Percentiles rank a stretch among this genome's conserved stretches.
These are phyloP conservation scores for Crenuchus spilurus DNA, from an alignment of 2,797 vertebrate genomes.

Conservation along the genomic window DNA sequence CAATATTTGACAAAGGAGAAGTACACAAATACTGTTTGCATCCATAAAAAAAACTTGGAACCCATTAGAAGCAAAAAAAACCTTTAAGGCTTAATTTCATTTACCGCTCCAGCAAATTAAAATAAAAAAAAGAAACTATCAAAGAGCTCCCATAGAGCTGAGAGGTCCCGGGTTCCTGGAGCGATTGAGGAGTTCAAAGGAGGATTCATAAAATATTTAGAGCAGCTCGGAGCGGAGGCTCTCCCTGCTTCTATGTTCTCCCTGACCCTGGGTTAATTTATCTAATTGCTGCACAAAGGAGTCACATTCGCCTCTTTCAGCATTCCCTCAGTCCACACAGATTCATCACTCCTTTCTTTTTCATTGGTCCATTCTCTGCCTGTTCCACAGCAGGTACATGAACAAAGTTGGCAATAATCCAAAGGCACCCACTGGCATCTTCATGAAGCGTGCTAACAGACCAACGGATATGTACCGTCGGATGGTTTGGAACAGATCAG, in stretches of 20 bases:
- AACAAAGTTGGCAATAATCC: neutral
- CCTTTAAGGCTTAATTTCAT: constrained; percentile 21
- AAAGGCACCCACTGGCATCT: constrained; percentile 26
- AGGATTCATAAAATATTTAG: constrained; percentile 76
- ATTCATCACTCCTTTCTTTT: constrained; percentile 29
- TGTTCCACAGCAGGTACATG: neutral
- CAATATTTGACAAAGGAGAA: neutral
- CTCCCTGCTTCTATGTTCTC: constrained; percentile 47
- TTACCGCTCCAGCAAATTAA: constrained; percentile 15
- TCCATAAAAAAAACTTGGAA: neutral
- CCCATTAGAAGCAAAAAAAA: neutral
- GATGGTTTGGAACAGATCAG: neutral
- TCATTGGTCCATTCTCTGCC: constrained; percentile 3
- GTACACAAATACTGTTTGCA: neutral
- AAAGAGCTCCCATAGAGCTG: constrained; percentile 31
- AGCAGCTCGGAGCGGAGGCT: constrained; percentile 56
- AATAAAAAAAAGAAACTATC: constrained; percentile 20
- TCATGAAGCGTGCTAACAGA: constrained; percentile 22
- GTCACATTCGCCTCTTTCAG: constrained; percentile 23
- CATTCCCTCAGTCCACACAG: neutral
- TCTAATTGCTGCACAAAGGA: constrained; percentile 63
- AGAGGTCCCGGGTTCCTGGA: constrained; percentile 42
- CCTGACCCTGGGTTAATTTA: constrained; percentile 73
- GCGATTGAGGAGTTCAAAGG: constrained; percentile 65
- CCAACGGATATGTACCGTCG: neutral